Evolutionary conservation across 2,888 invertebrate species (phyloP).

Genomic region (Dynastes tityus): DNA sequence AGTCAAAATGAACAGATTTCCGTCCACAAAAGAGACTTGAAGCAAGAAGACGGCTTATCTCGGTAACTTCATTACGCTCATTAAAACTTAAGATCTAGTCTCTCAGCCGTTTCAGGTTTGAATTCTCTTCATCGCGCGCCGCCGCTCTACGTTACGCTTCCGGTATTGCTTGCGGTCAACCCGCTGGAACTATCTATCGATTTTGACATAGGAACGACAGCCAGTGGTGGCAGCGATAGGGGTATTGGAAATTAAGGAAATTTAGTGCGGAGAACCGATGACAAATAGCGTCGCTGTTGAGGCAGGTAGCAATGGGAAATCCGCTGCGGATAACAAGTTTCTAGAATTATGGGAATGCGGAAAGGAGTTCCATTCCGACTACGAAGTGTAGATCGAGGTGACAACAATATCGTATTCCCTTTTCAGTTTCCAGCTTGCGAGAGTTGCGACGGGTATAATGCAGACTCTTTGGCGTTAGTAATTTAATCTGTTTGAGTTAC

Average conservation of each 20-base stretch:
- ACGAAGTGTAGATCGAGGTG: too few relatives aligned
- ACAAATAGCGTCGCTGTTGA: neutral
- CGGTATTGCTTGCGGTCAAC: slow-evolving; percentile 37
- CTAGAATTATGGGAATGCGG: too few relatives aligned
- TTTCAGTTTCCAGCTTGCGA: too few relatives aligned
- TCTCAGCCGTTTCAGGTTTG: slow-evolving; percentile 14
- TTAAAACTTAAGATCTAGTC: slow-evolving; percentile 41
- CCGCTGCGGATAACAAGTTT: neutral
- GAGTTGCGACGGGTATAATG: too few relatives aligned
- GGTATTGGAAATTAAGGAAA: slow-evolving; percentile 14
- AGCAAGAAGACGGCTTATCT: slow-evolving; percentile 24
- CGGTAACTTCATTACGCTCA: slow-evolving; percentile 43
- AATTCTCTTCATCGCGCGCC: slow-evolving; percentile 14
- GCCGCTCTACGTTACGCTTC: slow-evolving; percentile 12
- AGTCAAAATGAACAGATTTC: slow-evolving; percentile 30
- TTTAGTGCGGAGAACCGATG: slow-evolving; percentile 25
- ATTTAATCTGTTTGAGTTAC: too few relatives aligned
- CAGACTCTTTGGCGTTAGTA: too few relatives aligned
- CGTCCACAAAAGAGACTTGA: slow-evolving; percentile 17
- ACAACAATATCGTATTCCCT: too few relatives aligned
- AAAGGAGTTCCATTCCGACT: too few relatives aligned
- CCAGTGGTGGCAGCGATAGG: neutral
- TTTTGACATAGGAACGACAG: slow-evolving; percentile 1
- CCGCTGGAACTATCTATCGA: slow-evolving; percentile 37
- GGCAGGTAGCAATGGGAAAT: neutral